These are phyloP conservation scores for Plagodis dolabraria DNA, from an alignment of 2,888 invertebrate species.

Conservation along the genomic window DNA sequence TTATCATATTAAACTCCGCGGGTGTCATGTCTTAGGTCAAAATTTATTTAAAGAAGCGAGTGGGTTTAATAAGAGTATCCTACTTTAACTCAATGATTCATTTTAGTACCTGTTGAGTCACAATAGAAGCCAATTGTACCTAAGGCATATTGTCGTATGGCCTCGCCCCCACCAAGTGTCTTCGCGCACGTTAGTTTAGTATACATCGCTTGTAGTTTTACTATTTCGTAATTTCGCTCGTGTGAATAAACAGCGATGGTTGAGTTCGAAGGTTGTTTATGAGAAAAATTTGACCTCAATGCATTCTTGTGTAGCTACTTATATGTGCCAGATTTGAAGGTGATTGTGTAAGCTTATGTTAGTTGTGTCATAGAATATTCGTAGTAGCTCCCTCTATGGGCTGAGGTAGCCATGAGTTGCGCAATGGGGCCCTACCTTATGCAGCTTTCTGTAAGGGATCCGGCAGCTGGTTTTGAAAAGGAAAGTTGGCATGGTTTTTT, in stretches of 20 bases:
- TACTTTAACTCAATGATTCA: slow-evolving; percentile 61
- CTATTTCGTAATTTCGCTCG: slow-evolving; percentile 54
- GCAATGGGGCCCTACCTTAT: slow-evolving; percentile 25
- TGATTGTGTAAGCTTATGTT: slow-evolving; percentile 42
- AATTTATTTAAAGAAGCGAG: slow-evolving; percentile 43
- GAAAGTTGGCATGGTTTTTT: slow-evolving; percentile 30
- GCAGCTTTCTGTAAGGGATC: slow-evolving; percentile 25
- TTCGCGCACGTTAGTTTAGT: slow-evolving; percentile 53
- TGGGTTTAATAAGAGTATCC: slow-evolving; percentile 62
- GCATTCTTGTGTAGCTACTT: slow-evolving; percentile 50
- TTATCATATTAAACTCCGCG: slow-evolving; percentile 21
- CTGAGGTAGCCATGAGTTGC: slow-evolving; percentile 16
- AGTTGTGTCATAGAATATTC: slow-evolving; percentile 24
- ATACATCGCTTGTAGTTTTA: slow-evolving; percentile 56
- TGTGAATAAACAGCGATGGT: slow-evolving; percentile 52
- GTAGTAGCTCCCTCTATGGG: slow-evolving; percentile 7
- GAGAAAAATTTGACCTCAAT: slow-evolving; percentile 70
- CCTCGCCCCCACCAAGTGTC: slow-evolving; percentile 68
- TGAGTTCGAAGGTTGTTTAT: slow-evolving; percentile 59
- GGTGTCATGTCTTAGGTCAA: slow-evolving; percentile 51
- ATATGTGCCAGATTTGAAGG: slow-evolving; percentile 49
- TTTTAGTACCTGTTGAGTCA: slow-evolving; percentile 48
- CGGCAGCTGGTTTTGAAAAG: slow-evolving; percentile 14
- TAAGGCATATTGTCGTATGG: slow-evolving; percentile 58
- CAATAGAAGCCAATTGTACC: slow-evolving; percentile 54